phyloP scores from a whole-genome alignment of 2,113 vertebrate genomes.

The Phoenicopterus ruber region DNA sequence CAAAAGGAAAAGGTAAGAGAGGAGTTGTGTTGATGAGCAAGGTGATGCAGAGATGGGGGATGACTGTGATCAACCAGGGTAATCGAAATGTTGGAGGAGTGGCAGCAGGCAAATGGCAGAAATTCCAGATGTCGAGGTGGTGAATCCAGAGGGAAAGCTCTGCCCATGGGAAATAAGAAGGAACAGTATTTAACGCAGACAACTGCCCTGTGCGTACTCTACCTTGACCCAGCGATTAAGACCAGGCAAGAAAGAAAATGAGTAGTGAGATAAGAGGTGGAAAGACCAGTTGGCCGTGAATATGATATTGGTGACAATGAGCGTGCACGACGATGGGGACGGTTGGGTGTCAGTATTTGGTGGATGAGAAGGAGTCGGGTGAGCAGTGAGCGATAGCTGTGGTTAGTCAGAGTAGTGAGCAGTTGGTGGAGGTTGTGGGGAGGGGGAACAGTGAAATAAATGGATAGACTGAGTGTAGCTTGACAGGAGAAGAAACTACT shows the following conservation, averaged over 20 bases:
- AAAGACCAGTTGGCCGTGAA: not conserved
- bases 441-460: not conserved
- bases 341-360: not conserved
- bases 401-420: not conserved
- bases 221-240: not conserved
- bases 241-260: not conserved
- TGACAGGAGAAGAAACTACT: not conserved
- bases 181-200: not conserved
- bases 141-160: not conserved
- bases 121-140: not conserved
- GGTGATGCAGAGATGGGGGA: not conserved
- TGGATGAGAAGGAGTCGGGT: not conserved
- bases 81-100: not conserved
- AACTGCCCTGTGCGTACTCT: accelerated
- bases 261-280: not conserved
- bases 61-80: not conserved
- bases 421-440: not conserved
- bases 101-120: not conserved
- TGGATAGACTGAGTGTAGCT: not conserved
- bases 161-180: not conserved
- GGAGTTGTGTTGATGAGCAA: not conserved
- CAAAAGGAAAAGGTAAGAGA: not conserved
- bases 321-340: accelerated
- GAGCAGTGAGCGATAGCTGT: accelerated
- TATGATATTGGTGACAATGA: not conserved